These are phyloP conservation scores for Epicampocera succincta DNA, from an alignment of 2,888 invertebrate genomes.

Conservation along the genomic window DNA sequence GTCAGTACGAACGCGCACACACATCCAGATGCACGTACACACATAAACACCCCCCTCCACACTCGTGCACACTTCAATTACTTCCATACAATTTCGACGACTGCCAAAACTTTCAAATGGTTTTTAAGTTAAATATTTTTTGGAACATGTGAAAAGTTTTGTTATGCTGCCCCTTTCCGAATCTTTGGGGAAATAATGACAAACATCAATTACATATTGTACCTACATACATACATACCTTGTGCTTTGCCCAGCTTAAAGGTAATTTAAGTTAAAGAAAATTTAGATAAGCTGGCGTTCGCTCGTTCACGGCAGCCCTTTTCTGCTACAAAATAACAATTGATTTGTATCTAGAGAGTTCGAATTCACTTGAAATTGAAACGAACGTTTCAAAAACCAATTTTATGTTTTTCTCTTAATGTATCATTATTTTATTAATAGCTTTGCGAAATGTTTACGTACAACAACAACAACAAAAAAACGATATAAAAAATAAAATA, in stretches of 20 bases:
- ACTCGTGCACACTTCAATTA: too few relatives aligned
- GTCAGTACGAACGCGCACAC: neutral
- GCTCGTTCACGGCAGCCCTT: conserved; percentile 36
- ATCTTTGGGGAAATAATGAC: conserved; percentile 61
- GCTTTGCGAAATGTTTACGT: conserved; percentile 3
- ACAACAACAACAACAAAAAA: too few relatives aligned
- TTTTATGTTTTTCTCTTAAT: neutral
- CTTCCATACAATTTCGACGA: neutral
- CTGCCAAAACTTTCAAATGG: conserved; percentile 57
- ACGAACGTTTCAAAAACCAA: conserved; percentile 32
- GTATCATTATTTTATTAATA: conserved; percentile 36
- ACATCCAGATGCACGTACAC: neutral
- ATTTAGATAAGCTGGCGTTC: conserved; percentile 44
- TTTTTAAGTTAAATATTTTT: conserved; percentile 26
- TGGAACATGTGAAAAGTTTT: conserved; percentile 43
- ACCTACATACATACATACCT: neutral
- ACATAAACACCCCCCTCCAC: too few relatives aligned
- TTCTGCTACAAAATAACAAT: conserved; percentile 17
- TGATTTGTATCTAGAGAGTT: conserved; percentile 32
- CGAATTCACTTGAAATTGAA: conserved; percentile 30
- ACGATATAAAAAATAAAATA: neutral
- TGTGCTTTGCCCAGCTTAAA: conserved; percentile 23
- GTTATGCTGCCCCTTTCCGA: conserved; percentile 1
- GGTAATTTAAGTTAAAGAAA: conserved; percentile 54
- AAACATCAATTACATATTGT: conserved; percentile 45